Evolutionary conservation across 64 coral and sea anemone genomes (phyloP).

Genomic region (Montipora cactus): DNA sequence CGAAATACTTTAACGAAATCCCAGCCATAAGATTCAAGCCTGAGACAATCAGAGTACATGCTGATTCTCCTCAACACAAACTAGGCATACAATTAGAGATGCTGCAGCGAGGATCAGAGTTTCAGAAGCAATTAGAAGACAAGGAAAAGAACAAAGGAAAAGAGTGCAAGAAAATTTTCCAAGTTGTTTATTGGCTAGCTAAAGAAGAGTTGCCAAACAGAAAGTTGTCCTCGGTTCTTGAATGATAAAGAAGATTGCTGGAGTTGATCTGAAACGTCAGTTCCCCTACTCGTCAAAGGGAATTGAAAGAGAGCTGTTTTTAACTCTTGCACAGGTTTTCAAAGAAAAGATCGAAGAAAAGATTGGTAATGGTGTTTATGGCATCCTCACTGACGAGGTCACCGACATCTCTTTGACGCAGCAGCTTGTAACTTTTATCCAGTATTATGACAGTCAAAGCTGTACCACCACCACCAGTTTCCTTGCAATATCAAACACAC

Average conservation of each 20-base stretch:
- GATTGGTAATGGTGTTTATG: slow-evolving; percentile 38
- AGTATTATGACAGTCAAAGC: slow-evolving; percentile 43
- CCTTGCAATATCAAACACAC: slow-evolving; percentile 37
- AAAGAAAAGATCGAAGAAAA: slow-evolving; percentile 26
- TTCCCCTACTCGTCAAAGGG: slow-evolving; percentile 39
- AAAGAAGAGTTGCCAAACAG: slow-evolving; percentile 32
- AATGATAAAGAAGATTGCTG: slow-evolving; percentile 43
- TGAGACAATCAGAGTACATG: slow-evolving; percentile 42
- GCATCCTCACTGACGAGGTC: slow-evolving; percentile 35
- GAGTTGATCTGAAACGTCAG: slow-evolving; percentile 34
- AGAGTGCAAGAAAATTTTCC: slow-evolving; percentile 40
- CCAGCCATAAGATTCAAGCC: slow-evolving; percentile 26
- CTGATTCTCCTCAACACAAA: slow-evolving; percentile 53
- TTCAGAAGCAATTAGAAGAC: slow-evolving; percentile 46
- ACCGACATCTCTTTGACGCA: not conserved
- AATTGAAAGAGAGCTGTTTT: slow-evolving; percentile 45
- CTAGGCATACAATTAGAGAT: slow-evolving; percentile 34
- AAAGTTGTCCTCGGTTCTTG: slow-evolving; percentile 38
- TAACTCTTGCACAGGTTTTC: slow-evolving; percentile 41
- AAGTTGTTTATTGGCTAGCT: slow-evolving; percentile 47
- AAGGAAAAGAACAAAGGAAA: slow-evolving; percentile 50
- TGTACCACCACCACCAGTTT: slow-evolving; percentile 35
- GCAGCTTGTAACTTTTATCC: slow-evolving; percentile 43
- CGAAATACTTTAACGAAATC: slow-evolving; percentile 26
- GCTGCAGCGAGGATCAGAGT: slow-evolving; percentile 33